These are phyloP conservation scores for Xerus rutilus DNA, from an alignment of 2,797 vertebrate species.

Conservation along the genomic window DNA sequence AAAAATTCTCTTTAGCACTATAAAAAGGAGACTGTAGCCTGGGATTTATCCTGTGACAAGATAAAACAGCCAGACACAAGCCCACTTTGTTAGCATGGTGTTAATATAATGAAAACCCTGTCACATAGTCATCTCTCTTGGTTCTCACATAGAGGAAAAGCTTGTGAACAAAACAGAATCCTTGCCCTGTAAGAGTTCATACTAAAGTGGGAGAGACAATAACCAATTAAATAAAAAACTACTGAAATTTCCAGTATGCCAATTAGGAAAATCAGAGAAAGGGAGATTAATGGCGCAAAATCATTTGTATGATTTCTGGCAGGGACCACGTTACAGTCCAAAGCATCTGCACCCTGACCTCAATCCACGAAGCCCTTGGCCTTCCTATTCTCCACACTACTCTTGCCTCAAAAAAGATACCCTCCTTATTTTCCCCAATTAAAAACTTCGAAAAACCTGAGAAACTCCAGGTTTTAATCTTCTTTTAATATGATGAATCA, in stretches of 20 bases:
- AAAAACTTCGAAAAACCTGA: neutral
- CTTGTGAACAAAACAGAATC: neutral
- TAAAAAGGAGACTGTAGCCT: neutral
- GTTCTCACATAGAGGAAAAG: neutral
- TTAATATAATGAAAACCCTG: neutral
- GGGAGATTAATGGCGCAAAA: neutral
- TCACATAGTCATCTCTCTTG: neutral
- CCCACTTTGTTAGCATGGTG: neutral
- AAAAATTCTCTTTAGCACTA: neutral
- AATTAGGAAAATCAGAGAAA: neutral
- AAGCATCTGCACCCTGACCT: neutral
- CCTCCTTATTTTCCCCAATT: neutral
- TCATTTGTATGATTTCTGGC: neutral
- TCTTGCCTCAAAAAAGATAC: neutral
- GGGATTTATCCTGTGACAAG: neutral
- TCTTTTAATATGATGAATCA: neutral
- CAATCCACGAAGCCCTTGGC: neutral
- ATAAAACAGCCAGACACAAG: neutral
- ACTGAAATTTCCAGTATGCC: neutral
- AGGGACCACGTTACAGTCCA: fast-evolving
- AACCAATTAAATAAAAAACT: neutral
- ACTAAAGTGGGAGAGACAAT: neutral
- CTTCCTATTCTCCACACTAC: neutral
- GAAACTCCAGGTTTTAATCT: neutral
- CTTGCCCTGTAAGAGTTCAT: neutral